These are phyloP conservation scores for Entomobrya multifasciata DNA, from an alignment of 2,888 invertebrate species.

Conservation along the genomic window DNA sequence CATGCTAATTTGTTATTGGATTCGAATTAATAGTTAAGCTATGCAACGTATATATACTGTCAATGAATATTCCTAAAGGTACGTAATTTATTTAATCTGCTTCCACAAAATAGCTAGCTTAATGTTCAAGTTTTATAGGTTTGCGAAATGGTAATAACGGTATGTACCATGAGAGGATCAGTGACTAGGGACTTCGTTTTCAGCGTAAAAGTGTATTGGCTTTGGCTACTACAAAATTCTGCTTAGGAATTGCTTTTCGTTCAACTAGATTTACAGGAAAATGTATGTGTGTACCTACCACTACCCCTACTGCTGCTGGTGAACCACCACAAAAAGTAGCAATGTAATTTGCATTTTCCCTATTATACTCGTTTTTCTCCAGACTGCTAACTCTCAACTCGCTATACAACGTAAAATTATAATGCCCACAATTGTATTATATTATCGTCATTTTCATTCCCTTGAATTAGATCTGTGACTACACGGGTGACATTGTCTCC, in stretches of 20 bases:
- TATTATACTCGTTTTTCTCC: not conserved
- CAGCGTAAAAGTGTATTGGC: too few relatives aligned
- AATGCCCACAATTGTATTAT: not conserved
- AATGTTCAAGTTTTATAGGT: not conserved
- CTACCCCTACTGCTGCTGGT: too few relatives aligned
- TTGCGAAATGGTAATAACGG: not conserved
- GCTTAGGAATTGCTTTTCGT: too few relatives aligned
- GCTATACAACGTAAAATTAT: not conserved
- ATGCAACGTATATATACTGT: not conserved
- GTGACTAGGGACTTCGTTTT: too few relatives aligned
- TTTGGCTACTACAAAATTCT: too few relatives aligned
- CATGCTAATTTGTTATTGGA: conserved; percentile 19
- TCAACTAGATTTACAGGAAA: too few relatives aligned
- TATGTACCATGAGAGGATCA: too few relatives aligned
- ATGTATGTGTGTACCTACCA: too few relatives aligned
- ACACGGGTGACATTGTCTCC: not conserved
- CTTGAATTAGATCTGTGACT: not conserved
- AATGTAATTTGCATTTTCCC: not conserved
- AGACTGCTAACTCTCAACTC: not conserved
- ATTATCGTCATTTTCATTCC: conserved; percentile 9
- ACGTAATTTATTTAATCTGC: too few relatives aligned
- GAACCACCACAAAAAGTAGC: not conserved
- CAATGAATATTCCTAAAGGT: not conserved
- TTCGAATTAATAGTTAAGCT: not conserved
- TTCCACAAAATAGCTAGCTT: not conserved